Evolutionary conservation across 1,140 invertebrate genomes (phyloP).

Genomic region (Ceratosolen fusciceps): DNA sequence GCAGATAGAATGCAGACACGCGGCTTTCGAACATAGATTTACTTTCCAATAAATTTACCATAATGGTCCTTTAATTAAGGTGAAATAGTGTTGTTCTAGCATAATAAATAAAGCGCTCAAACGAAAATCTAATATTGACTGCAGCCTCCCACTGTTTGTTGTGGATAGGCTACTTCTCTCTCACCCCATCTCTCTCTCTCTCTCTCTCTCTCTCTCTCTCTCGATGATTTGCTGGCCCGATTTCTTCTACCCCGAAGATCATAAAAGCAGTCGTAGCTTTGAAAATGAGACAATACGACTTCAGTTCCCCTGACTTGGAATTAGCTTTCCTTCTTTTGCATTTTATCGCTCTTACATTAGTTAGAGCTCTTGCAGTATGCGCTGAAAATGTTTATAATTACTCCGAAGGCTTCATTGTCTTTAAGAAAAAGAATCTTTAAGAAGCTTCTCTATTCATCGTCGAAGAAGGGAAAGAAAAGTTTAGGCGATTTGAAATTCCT

Average conservation of each 20-base stretch:
- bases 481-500: not conserved
- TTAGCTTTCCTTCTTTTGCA: not conserved
- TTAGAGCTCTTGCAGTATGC: not conserved
- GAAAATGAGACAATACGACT: not conserved
- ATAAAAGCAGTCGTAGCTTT: conserved; percentile 4
- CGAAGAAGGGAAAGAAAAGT: not conserved
- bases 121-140: conserved; percentile 3
- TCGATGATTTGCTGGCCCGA: not conserved
- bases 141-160: not conserved
- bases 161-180: not conserved
- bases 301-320: not conserved
- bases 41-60: conserved; percentile 4
- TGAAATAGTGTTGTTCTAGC: not conserved
- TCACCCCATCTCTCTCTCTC: not conserved
- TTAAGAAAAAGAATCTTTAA: not conserved
- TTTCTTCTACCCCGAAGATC: not conserved
- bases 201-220: not conserved
- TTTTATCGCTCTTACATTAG: conserved; percentile 2
- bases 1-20: not conserved
- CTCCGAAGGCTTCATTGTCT: not conserved
- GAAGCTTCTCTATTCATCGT: not conserved
- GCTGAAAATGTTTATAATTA: conserved; percentile 33
- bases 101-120: not conserved
- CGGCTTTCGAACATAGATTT: not conserved
- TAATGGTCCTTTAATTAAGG: not conserved